Conservation (phyloP, 2,888 invertebrate genomes). For the Tenthredo amoena region DNA sequence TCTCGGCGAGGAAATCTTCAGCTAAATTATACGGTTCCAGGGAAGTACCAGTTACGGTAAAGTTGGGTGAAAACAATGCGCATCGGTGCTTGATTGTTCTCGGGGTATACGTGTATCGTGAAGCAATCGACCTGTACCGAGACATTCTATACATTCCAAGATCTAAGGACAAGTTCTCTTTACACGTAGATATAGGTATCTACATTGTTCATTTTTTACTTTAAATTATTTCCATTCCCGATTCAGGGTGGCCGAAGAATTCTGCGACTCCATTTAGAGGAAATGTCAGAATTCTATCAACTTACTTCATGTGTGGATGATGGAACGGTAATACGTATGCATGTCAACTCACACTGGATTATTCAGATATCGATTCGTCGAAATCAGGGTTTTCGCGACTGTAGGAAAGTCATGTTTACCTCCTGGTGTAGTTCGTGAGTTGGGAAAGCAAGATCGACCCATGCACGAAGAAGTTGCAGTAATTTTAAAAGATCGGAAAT, state of each 20-base stretch:
- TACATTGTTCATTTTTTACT: too few relatives aligned
- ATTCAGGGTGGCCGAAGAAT: neutral
- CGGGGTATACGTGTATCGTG: neutral
- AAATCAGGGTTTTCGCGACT: neutral
- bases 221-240: neutral
- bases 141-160: neutral
- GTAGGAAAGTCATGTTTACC: conserved; percentile 15
- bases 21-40: neutral
- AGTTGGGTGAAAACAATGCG: neutral
- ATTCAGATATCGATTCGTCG: conserved; percentile 24
- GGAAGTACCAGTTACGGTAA: neutral
- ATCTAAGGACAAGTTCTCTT: neutral
- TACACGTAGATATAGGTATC: neutral
- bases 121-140: neutral
- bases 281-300: neutral
- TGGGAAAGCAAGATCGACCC: neutral
- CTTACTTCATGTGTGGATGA: neutral
- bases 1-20: neutral
- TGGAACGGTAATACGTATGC: neutral
- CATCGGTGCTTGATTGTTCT: neutral
- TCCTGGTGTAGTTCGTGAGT: neutral
- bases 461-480: neutral
- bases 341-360: neutral
- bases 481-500: neutral
- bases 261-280: neutral